Conservation (phyloP, 2,113 vertebrate genomes). For the Sitta europaea region DNA sequence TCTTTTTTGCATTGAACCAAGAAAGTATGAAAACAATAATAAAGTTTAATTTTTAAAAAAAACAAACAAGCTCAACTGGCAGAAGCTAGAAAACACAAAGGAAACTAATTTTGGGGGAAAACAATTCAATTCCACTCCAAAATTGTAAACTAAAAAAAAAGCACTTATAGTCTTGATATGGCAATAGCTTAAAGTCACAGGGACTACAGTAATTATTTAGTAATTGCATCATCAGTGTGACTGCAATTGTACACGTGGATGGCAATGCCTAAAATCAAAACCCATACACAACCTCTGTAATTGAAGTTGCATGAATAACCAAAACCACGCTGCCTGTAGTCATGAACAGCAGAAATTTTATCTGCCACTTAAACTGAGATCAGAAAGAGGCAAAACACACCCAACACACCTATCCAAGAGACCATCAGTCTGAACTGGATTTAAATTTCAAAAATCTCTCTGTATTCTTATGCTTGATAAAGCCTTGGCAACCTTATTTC, state of each 20-base stretch:
- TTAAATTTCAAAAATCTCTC: background rate
- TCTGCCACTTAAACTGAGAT: background rate
- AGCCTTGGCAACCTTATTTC: background rate
- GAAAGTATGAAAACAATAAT: background rate
- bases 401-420: background rate
- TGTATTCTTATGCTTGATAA: background rate
- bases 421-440: accelerated
- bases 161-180: background rate
- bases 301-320: background rate
- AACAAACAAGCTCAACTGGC: accelerated
- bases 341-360: background rate
- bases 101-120: accelerated
- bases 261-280: background rate
- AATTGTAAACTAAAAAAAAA: background rate
- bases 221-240: background rate
- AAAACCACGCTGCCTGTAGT: background rate
- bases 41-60: accelerated
- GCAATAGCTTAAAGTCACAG: background rate
- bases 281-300: background rate
- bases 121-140: background rate
- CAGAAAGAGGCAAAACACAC: background rate
- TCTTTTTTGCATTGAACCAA: background rate
- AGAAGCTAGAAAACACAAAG: background rate
- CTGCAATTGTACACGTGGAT: background rate
- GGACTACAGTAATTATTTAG: background rate